Base-by-base conservation (phyloP, 2,888 invertebrate genomes). In the Leptinotarsa tumamoca region DNA sequence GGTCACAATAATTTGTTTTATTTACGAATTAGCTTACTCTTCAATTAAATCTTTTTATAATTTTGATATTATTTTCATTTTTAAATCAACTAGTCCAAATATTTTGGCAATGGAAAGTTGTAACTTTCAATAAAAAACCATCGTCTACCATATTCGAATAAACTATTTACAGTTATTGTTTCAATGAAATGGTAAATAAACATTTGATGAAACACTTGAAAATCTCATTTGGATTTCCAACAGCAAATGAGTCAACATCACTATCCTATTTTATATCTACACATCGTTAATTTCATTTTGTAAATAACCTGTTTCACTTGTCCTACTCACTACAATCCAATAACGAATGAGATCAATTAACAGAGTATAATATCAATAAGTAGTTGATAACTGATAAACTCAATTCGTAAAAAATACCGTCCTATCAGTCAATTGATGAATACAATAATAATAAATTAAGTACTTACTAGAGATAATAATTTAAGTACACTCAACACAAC, bases 401-500 rank as follows among this genome's bases (percentile, higher is more conserved):
- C 72, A 73, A 72, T 63, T 56, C 73, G 54, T 73, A 81, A 68
- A 81, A 80, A 76, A 80, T 83, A 82, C 78, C 79, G 80, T 77
- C 79, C 78, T 80, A 80, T 84, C 84, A 83, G 83, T 84, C 84
- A 80, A 80, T 78, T 68, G 74, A 27, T 61, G 68, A 77, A 76
- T 75, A 75, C 75, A 79, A 78, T 58, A 81, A 78, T 58, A 81
- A 82, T 82, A 82, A 83, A 81, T 83, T 80, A 83, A 78, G 77
- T 78, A 81, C 78, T 73, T 72, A 69, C 74, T 74, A 75, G 58
- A 80, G 71, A 73, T 72, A 80, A 82, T 82, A 83, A 83, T 81
- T 84, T 84, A 84, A 85, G 84, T 85, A 84, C 84, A 83, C 75
- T 79, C 81, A 80, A 82, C 81, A 84, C 83, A 84, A 84, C 83